Evolutionary conservation across 1,140 invertebrate species (phyloP).

Genomic region (Glossosoma conforme): DNA sequence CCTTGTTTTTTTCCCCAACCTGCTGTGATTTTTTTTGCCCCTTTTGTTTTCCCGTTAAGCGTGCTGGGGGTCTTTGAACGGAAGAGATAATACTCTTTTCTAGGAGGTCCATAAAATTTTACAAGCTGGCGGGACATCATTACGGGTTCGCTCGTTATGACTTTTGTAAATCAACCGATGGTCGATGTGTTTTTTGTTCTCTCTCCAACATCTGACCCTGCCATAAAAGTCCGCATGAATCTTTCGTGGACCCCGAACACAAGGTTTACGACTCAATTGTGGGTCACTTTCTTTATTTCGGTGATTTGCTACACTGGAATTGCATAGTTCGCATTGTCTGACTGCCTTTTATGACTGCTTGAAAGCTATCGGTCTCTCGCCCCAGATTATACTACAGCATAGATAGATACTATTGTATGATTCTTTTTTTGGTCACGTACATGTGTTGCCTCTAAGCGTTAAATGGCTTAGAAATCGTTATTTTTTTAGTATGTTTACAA

Average conservation of each 20-base stretch:
- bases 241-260: conserved; percentile 17
- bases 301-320: conserved; percentile 22
- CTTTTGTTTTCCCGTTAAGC: conserved; percentile 14
- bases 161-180: conserved; percentile 13
- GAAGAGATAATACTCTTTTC: conserved; percentile 15
- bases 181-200: no score
- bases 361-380: neutral
- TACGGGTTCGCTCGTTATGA: conserved; percentile 17
- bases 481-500: no score
- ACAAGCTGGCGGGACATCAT: conserved; percentile 24
- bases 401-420: no score
- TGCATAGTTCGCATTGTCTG: conserved; percentile 27
- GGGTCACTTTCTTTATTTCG: conserved; percentile 26
- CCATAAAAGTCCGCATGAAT: conserved; percentile 22
- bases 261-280: conserved; percentile 26
- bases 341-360: conserved; percentile 10
- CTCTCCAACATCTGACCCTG: no score
- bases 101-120: conserved; percentile 25
- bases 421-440: no score
- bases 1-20: conserved; percentile 16
- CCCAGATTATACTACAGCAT: no score
- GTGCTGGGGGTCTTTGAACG: conserved; percentile 7
- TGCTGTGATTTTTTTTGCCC: conserved; percentile 1
- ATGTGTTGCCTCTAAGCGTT: no score
- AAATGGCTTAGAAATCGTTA: no score